phyloP scores from a whole-genome alignment of 2,797 vertebrate species.

The Micropoecilia bifurca region DNA sequence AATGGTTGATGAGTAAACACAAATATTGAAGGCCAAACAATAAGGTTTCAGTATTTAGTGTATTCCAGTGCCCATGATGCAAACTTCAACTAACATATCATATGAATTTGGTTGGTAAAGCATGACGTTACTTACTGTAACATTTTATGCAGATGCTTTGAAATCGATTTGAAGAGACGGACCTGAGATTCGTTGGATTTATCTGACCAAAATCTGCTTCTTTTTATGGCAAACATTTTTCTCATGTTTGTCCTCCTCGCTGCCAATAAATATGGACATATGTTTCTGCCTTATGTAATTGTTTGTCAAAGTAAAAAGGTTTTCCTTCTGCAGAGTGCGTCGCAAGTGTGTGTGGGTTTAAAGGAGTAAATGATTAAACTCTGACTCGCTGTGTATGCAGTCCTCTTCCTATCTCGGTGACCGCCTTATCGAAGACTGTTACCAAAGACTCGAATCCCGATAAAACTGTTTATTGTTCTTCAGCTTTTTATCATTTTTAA shows the following conservation, averaged over 20 bases:
- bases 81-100: not conserved
- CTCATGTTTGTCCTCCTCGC: slow-evolving; percentile 2
- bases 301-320: slow-evolving; percentile 28
- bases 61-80: not conserved
- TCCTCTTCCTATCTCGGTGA: slow-evolving; percentile 54
- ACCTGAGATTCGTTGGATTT: not conserved
- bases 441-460: slow-evolving; percentile 20
- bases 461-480: slow-evolving; percentile 14
- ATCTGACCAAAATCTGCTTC: not conserved
- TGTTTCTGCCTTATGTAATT: slow-evolving; percentile 1
- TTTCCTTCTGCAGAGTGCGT: slow-evolving; percentile 21
- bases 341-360: slow-evolving; percentile 34
- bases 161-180: not conserved
- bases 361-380: slow-evolving; percentile 70
- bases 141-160: not conserved
- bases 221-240: not conserved
- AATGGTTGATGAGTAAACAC: too few species aligned
- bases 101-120: not conserved
- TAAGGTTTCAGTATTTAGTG: not conserved
- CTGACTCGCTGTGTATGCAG: slow-evolving; percentile 25
- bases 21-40: not conserved
- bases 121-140: not conserved
- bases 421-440: slow-evolving; percentile 32
- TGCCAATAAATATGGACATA: slow-evolving; percentile 6
- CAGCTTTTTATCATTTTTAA: not conserved